Evolutionary conservation across 2,113 vertebrate species (phyloP), one percentile per base, ranked within the genome.

Genomic region (Malurus alboscapulatus): DNA sequence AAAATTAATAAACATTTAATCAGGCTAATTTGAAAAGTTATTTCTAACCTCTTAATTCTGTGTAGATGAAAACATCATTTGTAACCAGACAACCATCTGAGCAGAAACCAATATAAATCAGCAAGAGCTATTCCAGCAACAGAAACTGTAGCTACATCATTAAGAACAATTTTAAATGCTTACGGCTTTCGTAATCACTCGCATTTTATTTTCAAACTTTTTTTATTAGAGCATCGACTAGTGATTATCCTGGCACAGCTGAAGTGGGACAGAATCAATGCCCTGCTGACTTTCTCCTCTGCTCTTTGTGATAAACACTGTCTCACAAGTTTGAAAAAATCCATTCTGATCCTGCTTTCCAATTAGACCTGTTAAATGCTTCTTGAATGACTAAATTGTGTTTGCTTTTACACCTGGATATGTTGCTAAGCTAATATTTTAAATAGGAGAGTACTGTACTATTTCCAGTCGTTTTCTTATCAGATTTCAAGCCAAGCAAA

Each of bases 301-400:
- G 87, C 86, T 90, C 73, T 73, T 77, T 94, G 95, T 94, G 93
- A 98, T 94, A 96, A 97, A 97, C 82, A 96, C 67, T 90, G 82
- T 89, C 96, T 97, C 97, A 97, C 79, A 94, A 87, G 73, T 93
- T 75, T 57, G 44, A 78, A 91, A 95, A 97, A 98, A 98, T 97
- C 96, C 79, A 97, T 97, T 97, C 95, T 94, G 94, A 97, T 94
- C 61, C 69, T 11, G 54, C 92, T 96, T 95, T 66, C 86, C 91
- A 97, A 97, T 98, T 97, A 97, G 81, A 94, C 25, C 62, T 86
- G 87, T 66, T 96, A 97, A 96, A 95, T 73, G 67, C 38, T 87
- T 55, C 95, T 50, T 88, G 84, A 97, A 91, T 87, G 68, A 92
- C 44, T 92, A 71, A 75, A 84, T 95, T 91, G 92, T 36, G 45